Evolutionary conservation across 2,888 invertebrate species (phyloP).

Genomic region (Hybos culiciformis): DNA sequence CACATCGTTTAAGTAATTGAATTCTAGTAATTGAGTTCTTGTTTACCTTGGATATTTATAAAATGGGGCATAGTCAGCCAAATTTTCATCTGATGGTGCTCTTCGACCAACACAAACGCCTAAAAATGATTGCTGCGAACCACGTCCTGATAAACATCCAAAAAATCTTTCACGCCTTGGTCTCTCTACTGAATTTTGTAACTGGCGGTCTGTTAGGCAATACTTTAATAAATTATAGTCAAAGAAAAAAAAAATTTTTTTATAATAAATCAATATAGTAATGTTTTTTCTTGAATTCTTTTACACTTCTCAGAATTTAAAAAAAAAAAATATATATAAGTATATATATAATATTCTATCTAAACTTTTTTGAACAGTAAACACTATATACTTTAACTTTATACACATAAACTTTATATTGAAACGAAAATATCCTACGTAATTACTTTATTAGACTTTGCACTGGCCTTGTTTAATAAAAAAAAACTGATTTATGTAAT

Average conservation of each 20-base stretch:
- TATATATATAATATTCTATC: too few relatives aligned
- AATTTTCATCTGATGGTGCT: conserved; percentile 78
- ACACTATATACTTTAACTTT: too few relatives aligned
- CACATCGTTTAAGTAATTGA: background rate
- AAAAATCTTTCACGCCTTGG: conserved; percentile 50
- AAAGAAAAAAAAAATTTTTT: conserved; percentile 1
- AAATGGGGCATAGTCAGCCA: conserved; percentile 70
- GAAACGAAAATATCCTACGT: too few relatives aligned
- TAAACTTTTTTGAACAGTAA: too few relatives aligned
- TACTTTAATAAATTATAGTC: too few relatives aligned
- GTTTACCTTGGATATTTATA: conserved; percentile 57
- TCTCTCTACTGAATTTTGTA: conserved; percentile 56
- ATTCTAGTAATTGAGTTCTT: too few relatives aligned
- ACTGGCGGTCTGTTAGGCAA: conserved; percentile 81
- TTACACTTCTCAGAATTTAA: background rate
- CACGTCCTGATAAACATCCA: conserved; percentile 60
- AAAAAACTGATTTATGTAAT: too few relatives aligned
- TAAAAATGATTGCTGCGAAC: conserved; percentile 50
- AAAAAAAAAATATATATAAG: background rate
- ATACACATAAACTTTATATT: too few relatives aligned
- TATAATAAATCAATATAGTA: background rate
- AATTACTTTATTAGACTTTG: too few relatives aligned
- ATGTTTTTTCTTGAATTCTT: background rate
- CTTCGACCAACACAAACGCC: conserved; percentile 77
- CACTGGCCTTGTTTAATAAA: too few relatives aligned